Conservation (phyloP, 2,888 invertebrate species). For the Agrotis exclamationis region DNA sequence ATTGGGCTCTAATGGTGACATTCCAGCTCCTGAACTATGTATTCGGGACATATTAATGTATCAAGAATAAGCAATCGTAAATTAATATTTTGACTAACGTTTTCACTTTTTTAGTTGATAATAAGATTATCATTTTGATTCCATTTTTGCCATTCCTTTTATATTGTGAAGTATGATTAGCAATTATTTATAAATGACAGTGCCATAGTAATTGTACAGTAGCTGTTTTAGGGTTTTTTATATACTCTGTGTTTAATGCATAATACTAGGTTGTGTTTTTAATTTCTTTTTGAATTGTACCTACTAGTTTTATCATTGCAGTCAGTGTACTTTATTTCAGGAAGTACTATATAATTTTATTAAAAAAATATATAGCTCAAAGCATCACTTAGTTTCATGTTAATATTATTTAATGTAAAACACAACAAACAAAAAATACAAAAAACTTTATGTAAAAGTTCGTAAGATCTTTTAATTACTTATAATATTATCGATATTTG, state of each 20-base stretch:
- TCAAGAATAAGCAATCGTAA: conserved; percentile 54
- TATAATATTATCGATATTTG: not conserved
- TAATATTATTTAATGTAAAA: not conserved
- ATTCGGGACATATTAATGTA: conserved; percentile 51
- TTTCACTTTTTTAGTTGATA: conserved; percentile 56
- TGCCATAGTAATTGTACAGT: conserved; percentile 79
- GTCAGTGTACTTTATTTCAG: not conserved
- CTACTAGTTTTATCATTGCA: conserved; percentile 26
- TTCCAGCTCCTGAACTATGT: conserved; percentile 71
- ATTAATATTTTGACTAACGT: conserved; percentile 46
- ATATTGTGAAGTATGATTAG: conserved; percentile 56
- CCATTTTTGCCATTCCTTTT: conserved; percentile 64
- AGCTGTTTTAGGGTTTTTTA: conserved; percentile 62
- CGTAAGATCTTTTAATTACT: too few species aligned
- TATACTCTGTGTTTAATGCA: conserved; percentile 61
- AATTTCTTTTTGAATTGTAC: conserved; percentile 28
- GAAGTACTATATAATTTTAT: not conserved
- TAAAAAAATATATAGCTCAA: not conserved
- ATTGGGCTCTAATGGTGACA: conserved; percentile 78
- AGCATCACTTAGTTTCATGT: not conserved
- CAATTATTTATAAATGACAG: conserved; percentile 70
- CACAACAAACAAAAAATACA: too few species aligned
- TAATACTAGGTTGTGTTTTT: conserved; percentile 51
- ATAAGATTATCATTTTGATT: conserved; percentile 61
- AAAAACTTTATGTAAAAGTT: too few species aligned